These are phyloP conservation scores for Acrobasis suavella DNA, from an alignment of 2,888 invertebrate genomes.

Conservation along the genomic window DNA sequence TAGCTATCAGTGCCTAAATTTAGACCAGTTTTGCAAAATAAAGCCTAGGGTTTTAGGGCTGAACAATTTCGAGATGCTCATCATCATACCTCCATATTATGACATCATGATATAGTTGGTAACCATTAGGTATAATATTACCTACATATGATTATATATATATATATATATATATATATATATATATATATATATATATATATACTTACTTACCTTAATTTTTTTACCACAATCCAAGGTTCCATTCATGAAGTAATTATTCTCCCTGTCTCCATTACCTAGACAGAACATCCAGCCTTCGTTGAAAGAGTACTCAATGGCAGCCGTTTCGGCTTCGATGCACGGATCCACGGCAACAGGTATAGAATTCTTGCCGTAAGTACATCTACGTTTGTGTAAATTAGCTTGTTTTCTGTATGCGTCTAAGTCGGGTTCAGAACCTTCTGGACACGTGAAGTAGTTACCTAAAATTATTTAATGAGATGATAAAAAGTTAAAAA, in stretches of 20 bases:
- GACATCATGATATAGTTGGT: no score
- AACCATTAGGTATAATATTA: no score
- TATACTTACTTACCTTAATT: constrained; percentile 53
- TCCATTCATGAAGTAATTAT: constrained; percentile 72
- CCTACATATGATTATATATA: no score
- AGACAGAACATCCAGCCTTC: constrained; percentile 79
- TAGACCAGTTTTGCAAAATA: no score
- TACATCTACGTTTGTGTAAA: constrained; percentile 74
- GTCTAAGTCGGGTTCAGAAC: constrained; percentile 69
- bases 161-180: no score
- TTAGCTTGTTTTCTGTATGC: constrained; percentile 70
- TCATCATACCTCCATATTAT: background rate
- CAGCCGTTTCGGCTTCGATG: constrained; percentile 74
- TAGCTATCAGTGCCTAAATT: no score
- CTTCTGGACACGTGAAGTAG: constrained; percentile 67
- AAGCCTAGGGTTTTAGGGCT: no score
- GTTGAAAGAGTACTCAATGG: constrained; percentile 73
- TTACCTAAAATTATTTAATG: constrained; percentile 49
- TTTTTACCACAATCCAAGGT: constrained; percentile 75
- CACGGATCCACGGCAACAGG: constrained; percentile 67
- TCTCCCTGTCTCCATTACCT: constrained; percentile 73
- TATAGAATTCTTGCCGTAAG: constrained; percentile 55
- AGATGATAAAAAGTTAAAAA: no score
- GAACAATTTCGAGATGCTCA: no score
- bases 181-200: no score